Percentiles rank a stretch among this genome's conserved stretches.
Evolutionary conservation across 2,888 invertebrate species (phyloP).

Genomic region (Dryomyza anilis): DNA sequence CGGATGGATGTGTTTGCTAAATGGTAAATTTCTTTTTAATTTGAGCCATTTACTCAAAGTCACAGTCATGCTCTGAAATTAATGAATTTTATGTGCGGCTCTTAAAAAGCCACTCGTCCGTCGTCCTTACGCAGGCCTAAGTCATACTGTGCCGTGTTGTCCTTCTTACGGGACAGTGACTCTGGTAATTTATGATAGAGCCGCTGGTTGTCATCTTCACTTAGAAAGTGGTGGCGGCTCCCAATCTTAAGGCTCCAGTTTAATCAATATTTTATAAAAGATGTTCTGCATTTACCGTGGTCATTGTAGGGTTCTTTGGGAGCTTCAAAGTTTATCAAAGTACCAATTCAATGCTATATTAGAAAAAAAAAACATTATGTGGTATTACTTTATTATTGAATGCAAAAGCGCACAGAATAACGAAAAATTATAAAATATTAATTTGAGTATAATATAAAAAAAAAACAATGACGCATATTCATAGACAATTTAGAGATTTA

Average conservation of each 20-base stretch:
- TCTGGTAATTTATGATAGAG: slow-evolving; percentile 51
- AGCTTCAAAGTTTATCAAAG: too few species aligned
- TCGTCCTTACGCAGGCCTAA: not conserved
- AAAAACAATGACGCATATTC: too few species aligned
- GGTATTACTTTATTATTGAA: too few species aligned
- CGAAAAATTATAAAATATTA: too few species aligned
- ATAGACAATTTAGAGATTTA: too few species aligned
- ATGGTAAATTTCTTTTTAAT: slow-evolving; percentile 57
- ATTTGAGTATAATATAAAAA: too few species aligned
- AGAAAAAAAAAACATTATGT: too few species aligned
- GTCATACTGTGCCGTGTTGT: slow-evolving; percentile 18
- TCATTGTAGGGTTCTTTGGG: too few species aligned
- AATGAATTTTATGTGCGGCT: slow-evolving; percentile 36
- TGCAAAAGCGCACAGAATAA: too few species aligned
- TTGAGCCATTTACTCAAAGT: slow-evolving; percentile 56
- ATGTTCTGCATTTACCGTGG: too few species aligned
- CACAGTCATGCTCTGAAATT: slow-evolving; percentile 53
- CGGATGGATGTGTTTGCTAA: slow-evolving; percentile 40
- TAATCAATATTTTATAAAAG: too few species aligned
- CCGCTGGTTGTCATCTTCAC: slow-evolving; percentile 21
- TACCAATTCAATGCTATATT: too few species aligned
- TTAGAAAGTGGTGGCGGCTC: not conserved
- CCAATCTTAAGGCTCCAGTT: not conserved
- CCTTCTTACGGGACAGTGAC: slow-evolving; percentile 48
- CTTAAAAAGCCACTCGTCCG: not conserved